Evolutionary conservation across 1,140 invertebrate species (phyloP).

Genomic region (Zophobas atratus): DNA sequence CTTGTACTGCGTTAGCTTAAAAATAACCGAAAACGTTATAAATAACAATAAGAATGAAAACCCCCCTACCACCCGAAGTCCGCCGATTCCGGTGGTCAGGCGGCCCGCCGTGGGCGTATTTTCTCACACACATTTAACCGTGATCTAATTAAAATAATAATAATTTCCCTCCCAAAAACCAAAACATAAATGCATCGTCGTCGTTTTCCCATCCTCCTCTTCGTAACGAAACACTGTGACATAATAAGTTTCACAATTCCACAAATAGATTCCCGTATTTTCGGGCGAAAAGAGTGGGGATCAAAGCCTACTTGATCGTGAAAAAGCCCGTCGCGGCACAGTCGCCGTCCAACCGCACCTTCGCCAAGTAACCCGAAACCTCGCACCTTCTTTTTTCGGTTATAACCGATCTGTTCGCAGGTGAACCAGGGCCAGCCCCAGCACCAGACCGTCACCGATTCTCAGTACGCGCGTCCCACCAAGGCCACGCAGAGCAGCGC

Average conservation of each 20-base stretch:
- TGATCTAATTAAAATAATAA: slow-evolving; percentile 29
- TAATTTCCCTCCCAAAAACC: not conserved
- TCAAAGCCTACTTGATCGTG: slow-evolving; percentile 39
- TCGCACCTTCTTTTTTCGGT: not conserved
- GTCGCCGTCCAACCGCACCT: slow-evolving; percentile 35
- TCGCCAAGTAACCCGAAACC: slow-evolving; percentile 21
- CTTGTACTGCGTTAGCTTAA: not conserved
- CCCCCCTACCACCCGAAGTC: no score
- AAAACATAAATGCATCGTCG: not conserved
- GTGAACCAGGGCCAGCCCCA: slow-evolving; percentile 59
- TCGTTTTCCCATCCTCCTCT: no score
- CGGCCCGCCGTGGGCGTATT: slow-evolving; percentile 7
- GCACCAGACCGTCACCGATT: slow-evolving; percentile 61
- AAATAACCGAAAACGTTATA: slow-evolving; percentile 21
- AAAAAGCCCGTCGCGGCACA: slow-evolving; percentile 27
- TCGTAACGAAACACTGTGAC: slow-evolving; percentile 16
- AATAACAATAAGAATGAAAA: not conserved
- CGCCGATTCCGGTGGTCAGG: not conserved
- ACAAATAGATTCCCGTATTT: slow-evolving; percentile 24
- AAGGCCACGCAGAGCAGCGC: slow-evolving; percentile 65
- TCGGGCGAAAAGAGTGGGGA: not conserved
- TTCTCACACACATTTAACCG: slow-evolving; percentile 10
- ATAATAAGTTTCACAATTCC: slow-evolving; percentile 27
- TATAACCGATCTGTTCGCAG: slow-evolving; percentile 41
- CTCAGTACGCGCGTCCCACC: slow-evolving; percentile 66